Evolutionary conservation across 2,797 vertebrate species (phyloP).

Genomic region (Chiloscyllium punctatum): DNA sequence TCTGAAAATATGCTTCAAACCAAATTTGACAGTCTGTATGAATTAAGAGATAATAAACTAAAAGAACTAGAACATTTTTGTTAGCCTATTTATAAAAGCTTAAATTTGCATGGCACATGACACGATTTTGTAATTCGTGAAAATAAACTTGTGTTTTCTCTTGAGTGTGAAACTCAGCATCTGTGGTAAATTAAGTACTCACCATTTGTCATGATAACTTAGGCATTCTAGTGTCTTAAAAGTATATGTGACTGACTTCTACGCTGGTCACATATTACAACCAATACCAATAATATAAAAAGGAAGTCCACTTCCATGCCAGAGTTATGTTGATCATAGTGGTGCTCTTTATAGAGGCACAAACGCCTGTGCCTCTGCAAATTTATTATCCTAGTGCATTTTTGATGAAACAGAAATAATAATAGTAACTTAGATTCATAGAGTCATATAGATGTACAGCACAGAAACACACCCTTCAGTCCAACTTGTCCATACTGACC

Average conservation of each 20-base stretch:
- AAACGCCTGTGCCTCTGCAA: too few species aligned
- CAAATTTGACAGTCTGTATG: not conserved
- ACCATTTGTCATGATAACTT: not conserved
- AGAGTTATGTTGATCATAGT: not conserved
- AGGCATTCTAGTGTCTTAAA: not conserved
- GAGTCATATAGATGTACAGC: too few species aligned
- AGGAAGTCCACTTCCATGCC: not conserved
- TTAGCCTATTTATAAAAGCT: not conserved
- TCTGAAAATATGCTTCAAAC: not conserved
- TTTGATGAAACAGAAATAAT: not conserved
- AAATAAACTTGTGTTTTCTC: not conserved
- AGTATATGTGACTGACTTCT: not conserved
- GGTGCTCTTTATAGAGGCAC: not conserved
- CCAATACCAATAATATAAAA: not conserved
- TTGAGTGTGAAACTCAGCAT: conserved; percentile 1
- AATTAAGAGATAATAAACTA: not conserved
- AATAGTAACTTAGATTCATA: not conserved
- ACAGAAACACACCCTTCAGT: too few species aligned
- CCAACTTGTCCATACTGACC: too few species aligned
- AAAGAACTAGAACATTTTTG: not conserved
- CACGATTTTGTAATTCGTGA: not conserved
- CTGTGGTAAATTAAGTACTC: not conserved
- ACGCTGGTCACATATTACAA: not conserved
- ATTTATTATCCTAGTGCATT: not conserved
- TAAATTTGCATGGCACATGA: not conserved